Percentiles rank a stretch among this genome's conserved stretches.
Conservation (phyloP, 53 echinoderm and acorn worm genomes). For the Zoroaster sp. region DNA sequence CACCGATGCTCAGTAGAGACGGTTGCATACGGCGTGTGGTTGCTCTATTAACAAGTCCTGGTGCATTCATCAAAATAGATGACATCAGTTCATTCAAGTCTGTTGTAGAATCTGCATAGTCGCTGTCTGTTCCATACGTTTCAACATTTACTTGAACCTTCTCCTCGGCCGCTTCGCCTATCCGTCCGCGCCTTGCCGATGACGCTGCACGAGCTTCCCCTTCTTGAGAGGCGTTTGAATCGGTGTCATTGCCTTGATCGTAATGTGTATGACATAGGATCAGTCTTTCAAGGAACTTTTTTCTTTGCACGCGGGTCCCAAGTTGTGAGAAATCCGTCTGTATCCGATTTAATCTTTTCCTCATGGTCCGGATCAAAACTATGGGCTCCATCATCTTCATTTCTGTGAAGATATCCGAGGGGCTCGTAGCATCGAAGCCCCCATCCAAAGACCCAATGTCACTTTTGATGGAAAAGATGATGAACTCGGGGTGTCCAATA, state of each 20-base stretch:
- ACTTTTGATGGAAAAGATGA: conserved; percentile 72
- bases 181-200: background rate
- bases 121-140: conserved; percentile 49
- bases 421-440: background rate
- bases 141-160: background rate
- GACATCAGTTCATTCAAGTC: conserved; percentile 50
- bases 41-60: conserved; percentile 37
- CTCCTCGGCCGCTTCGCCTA: background rate
- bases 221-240: background rate
- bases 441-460: conserved; percentile 58
- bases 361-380: conserved; percentile 70
- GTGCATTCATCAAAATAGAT: conserved; percentile 52
- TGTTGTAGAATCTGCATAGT: conserved; percentile 51
- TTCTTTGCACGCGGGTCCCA: conserved; percentile 59
- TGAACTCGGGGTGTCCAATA: conserved; percentile 81
- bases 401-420: conserved; percentile 53
- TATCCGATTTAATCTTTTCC: conserved; percentile 76
- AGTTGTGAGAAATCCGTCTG: conserved; percentile 67
- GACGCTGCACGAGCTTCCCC: background rate
- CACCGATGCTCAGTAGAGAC: conserved; percentile 29
- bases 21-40: background rate
- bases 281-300: conserved; percentile 80
- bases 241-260: conserved; percentile 31
- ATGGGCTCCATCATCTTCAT: conserved; percentile 70
- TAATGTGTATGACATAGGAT: conserved; percentile 72